phyloP scores from a whole-genome alignment of 2,797 vertebrate genomes.

The Mus spretus region DNA sequence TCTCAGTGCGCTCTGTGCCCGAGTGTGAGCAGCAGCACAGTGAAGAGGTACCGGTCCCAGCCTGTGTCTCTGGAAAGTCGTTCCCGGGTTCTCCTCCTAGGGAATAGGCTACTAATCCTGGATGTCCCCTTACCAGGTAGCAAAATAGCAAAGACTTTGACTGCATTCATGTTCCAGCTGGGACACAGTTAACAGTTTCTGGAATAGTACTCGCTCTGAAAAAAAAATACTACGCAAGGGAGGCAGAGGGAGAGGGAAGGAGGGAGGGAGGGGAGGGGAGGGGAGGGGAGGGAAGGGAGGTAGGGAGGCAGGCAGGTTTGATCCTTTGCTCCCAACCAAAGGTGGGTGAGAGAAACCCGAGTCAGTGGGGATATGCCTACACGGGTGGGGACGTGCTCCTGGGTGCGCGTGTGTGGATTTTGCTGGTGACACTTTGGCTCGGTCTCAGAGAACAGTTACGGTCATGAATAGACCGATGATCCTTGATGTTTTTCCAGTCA shows the following conservation, averaged over 20 bases:
- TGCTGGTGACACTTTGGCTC: conserved; percentile 69
- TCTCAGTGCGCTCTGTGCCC: not conserved
- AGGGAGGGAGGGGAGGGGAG: not conserved
- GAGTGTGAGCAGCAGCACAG: not conserved
- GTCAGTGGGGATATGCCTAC: not conserved
- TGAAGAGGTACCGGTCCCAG: conserved; percentile 39
- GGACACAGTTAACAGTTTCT: conserved; percentile 64
- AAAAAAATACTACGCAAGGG: conserved; percentile 73
- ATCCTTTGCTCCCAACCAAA: conserved; percentile 61
- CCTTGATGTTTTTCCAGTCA: conserved; percentile 64
- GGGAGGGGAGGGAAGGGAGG: not conserved
- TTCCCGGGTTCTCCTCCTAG: not conserved
- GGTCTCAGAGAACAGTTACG: conserved; percentile 56
- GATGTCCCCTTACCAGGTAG: conserved; percentile 29
- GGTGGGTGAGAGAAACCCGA: conserved; percentile 67
- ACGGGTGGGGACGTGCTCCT: conserved; percentile 9
- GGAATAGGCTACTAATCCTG: conserved; percentile 50
- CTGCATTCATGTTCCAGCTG: not conserved
- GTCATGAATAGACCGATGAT: not conserved
- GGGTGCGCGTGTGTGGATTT: conserved; percentile 13
- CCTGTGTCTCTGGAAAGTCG: not conserved
- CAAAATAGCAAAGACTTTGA: conserved; percentile 53
- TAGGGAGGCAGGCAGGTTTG: conserved; percentile 6
- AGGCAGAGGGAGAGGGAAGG: not conserved
- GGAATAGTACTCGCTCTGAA: conserved; percentile 80